A percentile compares a stretch with the other conserved stretches of the same genome.
Evolutionary conservation across 2,113 vertebrate genomes (phyloP).

Genomic region (Heterocephalus glaber): DNA sequence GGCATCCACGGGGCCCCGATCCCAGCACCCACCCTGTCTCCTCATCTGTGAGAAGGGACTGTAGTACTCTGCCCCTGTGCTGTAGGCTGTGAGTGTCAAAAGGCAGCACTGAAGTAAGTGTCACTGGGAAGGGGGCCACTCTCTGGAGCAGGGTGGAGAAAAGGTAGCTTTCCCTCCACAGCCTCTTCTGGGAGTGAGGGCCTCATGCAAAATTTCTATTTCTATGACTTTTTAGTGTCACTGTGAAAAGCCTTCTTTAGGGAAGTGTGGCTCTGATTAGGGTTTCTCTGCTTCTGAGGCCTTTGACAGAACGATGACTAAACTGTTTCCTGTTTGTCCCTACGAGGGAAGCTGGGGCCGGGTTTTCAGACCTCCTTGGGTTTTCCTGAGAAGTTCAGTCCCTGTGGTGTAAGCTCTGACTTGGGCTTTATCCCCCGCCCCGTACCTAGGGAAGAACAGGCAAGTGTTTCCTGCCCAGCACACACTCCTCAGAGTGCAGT

Average conservation of each 20-base stretch:
- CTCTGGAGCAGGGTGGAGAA: background rate
- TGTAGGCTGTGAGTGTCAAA: background rate
- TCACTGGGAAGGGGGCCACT: background rate
- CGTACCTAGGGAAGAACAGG: background rate
- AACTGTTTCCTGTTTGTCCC: constrained; percentile 21
- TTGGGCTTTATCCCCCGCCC: constrained; percentile 13
- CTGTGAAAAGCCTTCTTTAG: background rate
- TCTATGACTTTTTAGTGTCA: background rate
- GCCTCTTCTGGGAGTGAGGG: background rate
- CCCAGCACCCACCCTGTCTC: background rate
- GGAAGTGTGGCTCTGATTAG: background rate
- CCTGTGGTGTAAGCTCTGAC: background rate
- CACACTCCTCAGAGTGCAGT: background rate
- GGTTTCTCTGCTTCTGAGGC: background rate
- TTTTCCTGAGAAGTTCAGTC: constrained; percentile 24
- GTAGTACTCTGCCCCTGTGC: background rate
- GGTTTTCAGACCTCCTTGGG: background rate
- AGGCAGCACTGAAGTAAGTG: background rate
- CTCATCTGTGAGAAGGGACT: background rate
- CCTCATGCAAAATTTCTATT: constrained; percentile 13
- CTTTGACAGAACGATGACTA: background rate
- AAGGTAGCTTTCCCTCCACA: background rate
- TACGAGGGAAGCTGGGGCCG: background rate
- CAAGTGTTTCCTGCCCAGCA: background rate
- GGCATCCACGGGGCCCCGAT: background rate